Evolutionary conservation across 2,888 invertebrate genomes (phyloP), one percentile per base, ranked within the genome.

Genomic region (Alloplasta piceator): DNA sequence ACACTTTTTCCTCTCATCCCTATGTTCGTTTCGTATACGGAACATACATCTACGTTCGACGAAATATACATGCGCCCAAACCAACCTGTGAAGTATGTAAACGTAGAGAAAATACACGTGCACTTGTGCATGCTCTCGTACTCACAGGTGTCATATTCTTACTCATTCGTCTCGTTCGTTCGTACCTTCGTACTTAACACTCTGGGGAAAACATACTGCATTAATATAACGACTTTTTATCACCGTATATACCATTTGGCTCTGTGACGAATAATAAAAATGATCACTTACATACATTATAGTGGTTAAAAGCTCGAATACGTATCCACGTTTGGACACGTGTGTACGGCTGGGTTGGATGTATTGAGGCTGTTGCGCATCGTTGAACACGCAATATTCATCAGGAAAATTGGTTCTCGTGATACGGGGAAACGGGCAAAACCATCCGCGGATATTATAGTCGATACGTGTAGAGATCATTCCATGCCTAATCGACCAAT

Each of bases 211-310:
- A 55, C 72, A 55, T 55, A 12, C 63, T 36, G 55, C 72, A 73
- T 73, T 63, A 73, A 73, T 73, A 63, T 73, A 64, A 73, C 72
- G 63, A 73, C 72, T 6, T 63, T 63, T 63, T 63, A 64, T 73
- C 72, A 7, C 43, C 38, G 50, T 63, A 26, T 26, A 12, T 43
- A 26, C 72, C 55, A 73, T 73, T 55, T 10, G 38, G 14, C 63
- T 46, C 63, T 43, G 63, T 36, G 36, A 43, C 43, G 63, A 55
- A 46, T 64, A 43, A 55, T 63, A 64, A 73, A 73, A 73, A 73
- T 73, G 41, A 64, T 61, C 52, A 63, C 43, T 63, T 55, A 43
- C 63, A 73, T 63, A 43, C 36, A 26, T 36, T 1, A 26, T 10
- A 63, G 43, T 73, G 63, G 10, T 73, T 43, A 63, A 7, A 60